phyloP scores from a whole-genome alignment of 2,113 vertebrate genomes.

The Calcarius ornatus region DNA sequence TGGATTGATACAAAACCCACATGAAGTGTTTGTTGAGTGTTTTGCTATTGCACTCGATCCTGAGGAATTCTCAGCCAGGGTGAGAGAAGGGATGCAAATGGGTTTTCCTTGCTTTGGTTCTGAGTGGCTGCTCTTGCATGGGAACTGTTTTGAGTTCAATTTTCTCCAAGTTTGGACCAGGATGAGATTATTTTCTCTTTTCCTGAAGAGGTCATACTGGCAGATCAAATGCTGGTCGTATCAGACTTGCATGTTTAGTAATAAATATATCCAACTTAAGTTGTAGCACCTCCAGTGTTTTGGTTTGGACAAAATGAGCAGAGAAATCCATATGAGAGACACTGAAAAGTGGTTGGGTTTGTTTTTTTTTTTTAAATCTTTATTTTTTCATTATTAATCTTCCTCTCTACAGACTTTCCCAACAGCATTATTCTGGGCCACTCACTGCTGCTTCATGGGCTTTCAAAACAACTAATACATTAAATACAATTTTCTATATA shows the following conservation, averaged over 20 bases:
- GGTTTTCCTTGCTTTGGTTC: neutral
- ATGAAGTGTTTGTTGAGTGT: neutral
- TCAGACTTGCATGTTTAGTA: neutral
- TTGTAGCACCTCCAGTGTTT: neutral
- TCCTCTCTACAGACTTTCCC: neutral
- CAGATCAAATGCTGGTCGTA: neutral
- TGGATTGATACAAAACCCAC: rapidly evolving
- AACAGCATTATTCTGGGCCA: neutral
- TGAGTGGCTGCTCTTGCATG: neutral
- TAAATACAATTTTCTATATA: neutral
- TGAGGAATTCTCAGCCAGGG: neutral
- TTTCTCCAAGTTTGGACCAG: neutral
- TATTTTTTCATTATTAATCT: neutral
- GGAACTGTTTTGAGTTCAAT: neutral
- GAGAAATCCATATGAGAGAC: neutral
- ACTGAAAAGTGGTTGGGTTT: neutral
- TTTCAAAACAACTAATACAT: neutral
- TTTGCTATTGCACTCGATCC: neutral
- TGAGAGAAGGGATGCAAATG: neutral
- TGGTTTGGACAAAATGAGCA: neutral
- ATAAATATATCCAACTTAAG: neutral
- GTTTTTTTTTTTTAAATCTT: rapidly evolving
- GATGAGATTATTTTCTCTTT: neutral
- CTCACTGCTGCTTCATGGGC: neutral
- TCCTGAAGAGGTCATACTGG: neutral